Evolutionary conservation across 2,113 vertebrate genomes (phyloP).

Genomic region (Aplodontia rufa): DNA sequence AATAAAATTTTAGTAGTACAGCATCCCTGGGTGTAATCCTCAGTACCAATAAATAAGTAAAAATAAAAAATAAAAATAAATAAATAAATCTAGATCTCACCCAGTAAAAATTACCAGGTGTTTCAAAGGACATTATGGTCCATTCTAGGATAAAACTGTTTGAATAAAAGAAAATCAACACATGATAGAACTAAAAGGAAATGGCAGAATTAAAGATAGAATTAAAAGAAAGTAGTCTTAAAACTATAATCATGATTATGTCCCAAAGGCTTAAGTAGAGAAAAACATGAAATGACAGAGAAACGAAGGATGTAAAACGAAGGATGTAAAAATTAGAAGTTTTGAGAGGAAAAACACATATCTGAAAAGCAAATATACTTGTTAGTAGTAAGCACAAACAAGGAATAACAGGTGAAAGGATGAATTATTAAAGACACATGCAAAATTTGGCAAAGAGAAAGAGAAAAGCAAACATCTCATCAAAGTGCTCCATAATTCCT

Average conservation of each 20-base stretch:
- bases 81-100: not conserved
- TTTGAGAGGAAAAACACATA: not conserved
- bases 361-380: not conserved
- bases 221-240: not conserved
- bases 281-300: not conserved
- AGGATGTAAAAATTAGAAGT: not conserved
- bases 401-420: not conserved
- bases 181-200: not conserved
- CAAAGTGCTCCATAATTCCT: not conserved
- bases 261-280: not conserved
- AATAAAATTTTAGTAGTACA: too few species aligned
- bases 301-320: not conserved
- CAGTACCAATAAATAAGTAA: too few species aligned
- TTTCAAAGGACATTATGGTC: not conserved
- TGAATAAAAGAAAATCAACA: not conserved
- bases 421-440: not conserved
- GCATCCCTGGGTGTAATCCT: too few species aligned
- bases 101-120: not conserved
- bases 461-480: not conserved
- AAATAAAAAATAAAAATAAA: too few species aligned
- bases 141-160: not conserved
- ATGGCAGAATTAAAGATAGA: not conserved
- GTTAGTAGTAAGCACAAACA: not conserved
- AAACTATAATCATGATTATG: not conserved
- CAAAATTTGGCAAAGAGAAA: not conserved